Evolutionary conservation across 92 coral and sea anemone species (phyloP), one percentile per base, ranked within the genome.

Genomic region (Pocillopora grandis): DNA sequence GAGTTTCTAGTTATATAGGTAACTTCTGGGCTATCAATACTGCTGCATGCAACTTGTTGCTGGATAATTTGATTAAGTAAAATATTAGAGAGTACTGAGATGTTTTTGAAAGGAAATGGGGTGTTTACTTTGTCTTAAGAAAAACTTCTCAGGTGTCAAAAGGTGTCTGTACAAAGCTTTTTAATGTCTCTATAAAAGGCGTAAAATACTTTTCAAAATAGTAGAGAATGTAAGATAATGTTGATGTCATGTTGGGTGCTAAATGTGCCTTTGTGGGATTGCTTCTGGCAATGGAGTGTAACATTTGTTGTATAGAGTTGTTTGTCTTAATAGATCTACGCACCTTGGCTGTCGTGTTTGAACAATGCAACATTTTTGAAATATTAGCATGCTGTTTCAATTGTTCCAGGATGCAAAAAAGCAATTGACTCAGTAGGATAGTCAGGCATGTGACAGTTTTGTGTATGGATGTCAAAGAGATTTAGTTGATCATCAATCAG

Each of bases 401-500:
- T 59, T 81, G 85, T 81, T 58, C 77, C 37, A 70, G 77, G 58
- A 61, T 70, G 66, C 77, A 36, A 58, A 71, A 59, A 71, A 27
- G 58, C 77, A 70, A 36, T 81, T 81, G 18, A 58, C 85, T 69
- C 61, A 35, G 77, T 36, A 42, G 85, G 85, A n/a, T 10, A 59
- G 76, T 71, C 66, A 59, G 60, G 36, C 36, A 33, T 71, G 58
- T 60, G 77, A 71, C 76, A 80, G 66, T 56, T 57, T 67, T 67
- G 76, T 55, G 58, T 69, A 27, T 33, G 84, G 19, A 63, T 78
- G 73, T 78, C 82, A 78, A 78, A 78, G n/a, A 42, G 62, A 78
- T 78, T 60, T 78, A 21, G 19, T 16, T 64, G 72, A 12, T 55
- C 72, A 78, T 63, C 82, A 64, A 49, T 78, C 82, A 63, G 18